These are phyloP conservation scores for Xylota sylvarum DNA, from an alignment of 2,888 invertebrate species.

Conservation along the genomic window DNA sequence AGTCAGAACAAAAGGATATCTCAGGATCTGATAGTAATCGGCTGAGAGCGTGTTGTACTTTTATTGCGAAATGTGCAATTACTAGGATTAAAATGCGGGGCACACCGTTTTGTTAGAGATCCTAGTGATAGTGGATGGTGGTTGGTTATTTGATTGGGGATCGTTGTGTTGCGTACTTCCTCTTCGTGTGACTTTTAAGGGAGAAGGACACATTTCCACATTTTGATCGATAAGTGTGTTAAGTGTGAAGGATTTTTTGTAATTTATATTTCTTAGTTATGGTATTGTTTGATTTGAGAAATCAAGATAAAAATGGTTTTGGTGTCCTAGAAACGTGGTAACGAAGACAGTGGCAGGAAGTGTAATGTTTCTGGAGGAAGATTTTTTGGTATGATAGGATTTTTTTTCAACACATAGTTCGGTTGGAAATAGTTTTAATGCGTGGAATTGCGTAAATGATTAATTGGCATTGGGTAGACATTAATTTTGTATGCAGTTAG, in stretches of 20 bases:
- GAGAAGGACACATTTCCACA: constrained; percentile 45
- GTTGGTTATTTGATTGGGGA: constrained; percentile 21
- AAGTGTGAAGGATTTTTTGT: constrained; percentile 74
- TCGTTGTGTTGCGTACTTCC: constrained; percentile 49
- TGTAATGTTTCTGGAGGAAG: constrained; percentile 2
- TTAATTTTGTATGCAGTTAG: constrained; percentile 42
- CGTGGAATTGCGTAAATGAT: constrained; percentile 60
- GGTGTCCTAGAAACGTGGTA: constrained; percentile 46
- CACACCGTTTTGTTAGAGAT: constrained; percentile 53
- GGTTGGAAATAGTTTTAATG: constrained; percentile 1
- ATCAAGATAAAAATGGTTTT: constrained; percentile 43
- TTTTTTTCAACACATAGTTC: constrained; percentile 12
- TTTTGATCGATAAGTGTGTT: constrained; percentile 74
- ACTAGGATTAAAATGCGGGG: constrained; percentile 75
- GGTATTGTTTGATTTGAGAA: constrained; percentile 62
- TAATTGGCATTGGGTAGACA: constrained; percentile 53
- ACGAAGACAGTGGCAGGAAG: constrained; percentile 64
- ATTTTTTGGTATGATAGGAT: constrained; percentile 65
- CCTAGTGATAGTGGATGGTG: constrained; percentile 8
- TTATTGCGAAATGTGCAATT: constrained; percentile 75
- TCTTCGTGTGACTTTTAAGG: constrained; percentile 30
- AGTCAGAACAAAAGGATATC: constrained; percentile 50
- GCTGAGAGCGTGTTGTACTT: constrained; percentile 59
- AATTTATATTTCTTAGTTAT: constrained; percentile 76
- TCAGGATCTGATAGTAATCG: constrained; percentile 52